These are phyloP conservation scores for Ariolimax columbianus DNA, from an alignment of 2,888 invertebrate species.

Conservation along the genomic window DNA sequence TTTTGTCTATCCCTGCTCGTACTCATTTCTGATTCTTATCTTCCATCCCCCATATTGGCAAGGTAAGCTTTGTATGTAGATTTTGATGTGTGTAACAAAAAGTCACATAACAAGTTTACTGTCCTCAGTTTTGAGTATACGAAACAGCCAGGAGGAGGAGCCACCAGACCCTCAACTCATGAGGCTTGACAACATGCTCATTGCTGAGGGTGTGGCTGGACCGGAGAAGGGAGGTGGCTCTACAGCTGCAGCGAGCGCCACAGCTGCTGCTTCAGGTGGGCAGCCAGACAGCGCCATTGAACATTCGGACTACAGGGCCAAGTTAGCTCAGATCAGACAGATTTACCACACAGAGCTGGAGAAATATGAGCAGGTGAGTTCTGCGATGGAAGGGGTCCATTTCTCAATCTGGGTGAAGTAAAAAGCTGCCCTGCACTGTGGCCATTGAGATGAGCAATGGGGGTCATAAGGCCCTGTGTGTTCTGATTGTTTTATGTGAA, in stretches of 20 bases:
- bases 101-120: too few species aligned
- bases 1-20: too few species aligned
- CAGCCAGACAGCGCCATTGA: conserved; percentile 90
- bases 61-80: too few species aligned
- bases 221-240: conserved; percentile 78
- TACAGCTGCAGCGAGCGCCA: conserved; percentile 76
- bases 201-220: conserved; percentile 89
- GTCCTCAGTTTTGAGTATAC: conserved; percentile 89
- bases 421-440: too few species aligned
- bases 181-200: conserved; percentile 98
- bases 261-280: conserved; percentile 76
- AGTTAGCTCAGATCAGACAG: conserved; percentile 97
- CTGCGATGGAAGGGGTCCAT: too few species aligned
- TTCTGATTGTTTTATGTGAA: too few species aligned
- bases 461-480: too few species aligned
- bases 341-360: conserved; percentile 99
- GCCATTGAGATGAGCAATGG: too few species aligned
- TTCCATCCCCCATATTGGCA: too few species aligned
- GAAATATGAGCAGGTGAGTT: conserved; percentile 96
- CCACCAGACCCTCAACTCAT: conserved; percentile 98
- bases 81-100: too few species aligned
- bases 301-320: conserved; percentile 99
- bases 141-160: conserved; percentile 98
- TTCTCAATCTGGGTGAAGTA: too few species aligned
- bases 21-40: too few species aligned